A percentile compares a stretch with the other conserved stretches of the same genome.
phyloP scores from a whole-genome alignment of 2,888 invertebrate genomes.

The Eubasilissa splendida region DNA sequence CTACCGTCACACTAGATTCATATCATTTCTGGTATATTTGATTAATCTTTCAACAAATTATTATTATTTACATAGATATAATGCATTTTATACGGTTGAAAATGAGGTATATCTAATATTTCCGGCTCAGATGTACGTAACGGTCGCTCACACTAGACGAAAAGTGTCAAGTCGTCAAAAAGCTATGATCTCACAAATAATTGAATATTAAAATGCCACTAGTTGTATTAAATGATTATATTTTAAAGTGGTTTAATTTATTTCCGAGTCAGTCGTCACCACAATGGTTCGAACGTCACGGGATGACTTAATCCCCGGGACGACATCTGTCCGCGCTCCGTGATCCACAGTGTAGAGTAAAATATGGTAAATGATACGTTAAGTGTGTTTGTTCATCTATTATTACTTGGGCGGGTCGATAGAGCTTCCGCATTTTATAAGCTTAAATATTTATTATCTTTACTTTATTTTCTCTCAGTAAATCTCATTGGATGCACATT shows the following conservation, averaged over 20 bases:
- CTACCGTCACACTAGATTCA: neutral
- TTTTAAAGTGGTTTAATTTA: constrained; percentile 21
- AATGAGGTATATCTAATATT: constrained; percentile 9
- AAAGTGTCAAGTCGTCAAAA: constrained; percentile 26
- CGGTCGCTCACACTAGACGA: constrained; percentile 11
- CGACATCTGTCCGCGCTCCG: no score
- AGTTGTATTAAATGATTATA: constrained; percentile 17
- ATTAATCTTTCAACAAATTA: neutral
- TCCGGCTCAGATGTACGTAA: constrained; percentile 16
- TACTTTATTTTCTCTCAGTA: no score
- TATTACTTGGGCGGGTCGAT: no score
- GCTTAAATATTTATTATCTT: no score
- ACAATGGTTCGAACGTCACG: neutral
- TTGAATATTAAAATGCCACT: constrained; percentile 21
- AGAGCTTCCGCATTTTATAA: no score
- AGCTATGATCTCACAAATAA: constrained; percentile 6
- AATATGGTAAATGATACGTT: no score
- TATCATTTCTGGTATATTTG: neutral
- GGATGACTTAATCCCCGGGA: neutral
- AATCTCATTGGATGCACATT: constrained; percentile 7
- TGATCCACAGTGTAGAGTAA: no score
- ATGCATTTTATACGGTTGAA: neutral
- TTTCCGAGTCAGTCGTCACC: constrained; percentile 5
- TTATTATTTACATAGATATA: neutral
- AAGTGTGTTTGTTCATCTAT: no score